Conservation (phyloP, 1,140 invertebrate species). For the Drosophila bifasciata region DNA sequence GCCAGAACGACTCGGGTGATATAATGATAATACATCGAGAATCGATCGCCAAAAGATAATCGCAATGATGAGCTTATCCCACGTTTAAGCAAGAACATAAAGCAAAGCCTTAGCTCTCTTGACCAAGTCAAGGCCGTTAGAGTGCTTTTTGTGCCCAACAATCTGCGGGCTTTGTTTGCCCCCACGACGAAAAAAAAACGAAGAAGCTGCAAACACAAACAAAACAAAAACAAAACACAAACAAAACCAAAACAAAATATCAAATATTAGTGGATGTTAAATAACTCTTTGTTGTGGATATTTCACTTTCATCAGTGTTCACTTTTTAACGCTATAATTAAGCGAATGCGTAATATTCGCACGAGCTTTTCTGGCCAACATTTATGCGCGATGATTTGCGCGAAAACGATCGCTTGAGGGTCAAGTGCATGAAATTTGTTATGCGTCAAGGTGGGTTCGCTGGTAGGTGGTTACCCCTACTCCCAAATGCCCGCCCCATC, state of each 20-base stretch:
- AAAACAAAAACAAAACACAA: background rate
- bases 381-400: slow-evolving; percentile 51
- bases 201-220: slow-evolving; percentile 37
- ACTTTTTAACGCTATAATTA: slow-evolving; percentile 45
- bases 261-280: slow-evolving; percentile 42
- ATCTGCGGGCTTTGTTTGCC: slow-evolving; percentile 23
- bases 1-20: slow-evolving; percentile 37
- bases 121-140: slow-evolving; percentile 34
- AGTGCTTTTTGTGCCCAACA: slow-evolving; percentile 14
- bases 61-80: slow-evolving; percentile 54
- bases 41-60: slow-evolving; percentile 28
- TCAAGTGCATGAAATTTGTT: slow-evolving; percentile 69
- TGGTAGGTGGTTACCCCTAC: too few relatives aligned
- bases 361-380: slow-evolving; percentile 29
- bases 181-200: slow-evolving; percentile 29
- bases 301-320: slow-evolving; percentile 42
- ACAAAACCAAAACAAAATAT: too few relatives aligned
- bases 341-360: slow-evolving; percentile 59
- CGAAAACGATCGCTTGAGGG: slow-evolving; percentile 40
- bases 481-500: background rate
- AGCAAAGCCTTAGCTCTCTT: slow-evolving; percentile 6
- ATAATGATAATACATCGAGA: slow-evolving; percentile 24
- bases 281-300: slow-evolving; percentile 29
- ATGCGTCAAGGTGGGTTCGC: slow-evolving; percentile 36
- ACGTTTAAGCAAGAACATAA: slow-evolving; percentile 54